phyloP scores from a whole-genome alignment of 1,140 invertebrate species.

The Condylostylus longicornis region DNA sequence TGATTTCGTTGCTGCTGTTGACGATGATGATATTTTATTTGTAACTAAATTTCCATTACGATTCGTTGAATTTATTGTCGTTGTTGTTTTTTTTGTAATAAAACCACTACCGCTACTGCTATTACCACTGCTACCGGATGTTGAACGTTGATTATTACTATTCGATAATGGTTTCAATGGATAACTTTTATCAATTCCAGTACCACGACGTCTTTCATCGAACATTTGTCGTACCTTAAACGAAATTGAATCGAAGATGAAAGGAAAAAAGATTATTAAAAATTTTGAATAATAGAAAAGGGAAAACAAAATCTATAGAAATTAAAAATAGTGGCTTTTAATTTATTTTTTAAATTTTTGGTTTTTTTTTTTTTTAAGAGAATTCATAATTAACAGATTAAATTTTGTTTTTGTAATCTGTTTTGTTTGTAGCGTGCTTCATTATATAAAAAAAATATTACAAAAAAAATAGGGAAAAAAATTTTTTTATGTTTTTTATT shows the following conservation, averaged over 20 bases:
- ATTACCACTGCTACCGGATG: conserved; percentile 6
- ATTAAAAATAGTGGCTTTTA: too few relatives aligned
- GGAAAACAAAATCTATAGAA: background rate
- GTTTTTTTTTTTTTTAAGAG: too few relatives aligned
- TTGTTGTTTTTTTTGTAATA: background rate
- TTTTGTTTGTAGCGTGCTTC: too few relatives aligned
- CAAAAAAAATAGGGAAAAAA: too few relatives aligned
- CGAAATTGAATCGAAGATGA: background rate
- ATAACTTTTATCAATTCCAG: conserved; percentile 65
- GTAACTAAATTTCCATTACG: too few relatives aligned
- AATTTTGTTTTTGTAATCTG: too few relatives aligned
- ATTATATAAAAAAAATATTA: too few relatives aligned
- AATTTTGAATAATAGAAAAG: background rate
- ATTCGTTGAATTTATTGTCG: background rate
- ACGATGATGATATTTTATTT: too few relatives aligned
- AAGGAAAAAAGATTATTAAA: background rate
- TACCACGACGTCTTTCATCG: conserved; percentile 53
- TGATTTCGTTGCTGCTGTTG: too few relatives aligned
- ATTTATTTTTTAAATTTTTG: background rate
- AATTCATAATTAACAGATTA: too few relatives aligned
- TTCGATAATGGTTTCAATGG: conserved; percentile 49
- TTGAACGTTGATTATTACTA: conserved; percentile 7
- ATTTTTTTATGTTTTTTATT: too few relatives aligned
- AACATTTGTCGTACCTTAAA: conserved; percentile 59
- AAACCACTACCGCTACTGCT: background rate